A percentile compares a stretch with the other conserved stretches of the same genome.
phyloP scores from a whole-genome alignment of 2,888 invertebrate species.

The Halictus quadricinctus region DNA sequence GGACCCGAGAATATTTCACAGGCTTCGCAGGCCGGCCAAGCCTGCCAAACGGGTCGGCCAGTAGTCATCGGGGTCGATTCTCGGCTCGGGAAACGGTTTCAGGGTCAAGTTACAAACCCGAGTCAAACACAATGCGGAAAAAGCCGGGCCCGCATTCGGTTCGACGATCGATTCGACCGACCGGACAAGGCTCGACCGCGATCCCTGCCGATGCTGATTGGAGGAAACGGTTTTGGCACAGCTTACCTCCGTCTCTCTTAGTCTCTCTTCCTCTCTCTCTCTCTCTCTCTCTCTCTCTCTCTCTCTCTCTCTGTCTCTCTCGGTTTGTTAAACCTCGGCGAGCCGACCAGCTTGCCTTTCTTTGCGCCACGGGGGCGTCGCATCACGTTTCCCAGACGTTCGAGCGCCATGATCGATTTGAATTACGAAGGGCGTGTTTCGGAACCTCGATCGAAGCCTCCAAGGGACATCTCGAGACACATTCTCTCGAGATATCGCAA shows the following conservation, averaged over 20 bases:
- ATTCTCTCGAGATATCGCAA: not conserved
- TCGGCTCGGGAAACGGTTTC: slow-evolving; percentile 38
- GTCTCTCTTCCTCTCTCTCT: not conserved
- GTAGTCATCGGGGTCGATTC: slow-evolving; percentile 56
- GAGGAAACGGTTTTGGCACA: slow-evolving; percentile 10
- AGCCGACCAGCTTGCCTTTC: not conserved
- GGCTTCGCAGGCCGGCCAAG: not conserved
- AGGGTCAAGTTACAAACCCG: slow-evolving; percentile 39
- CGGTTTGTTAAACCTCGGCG: not conserved
- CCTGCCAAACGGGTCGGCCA: slow-evolving; percentile 53
- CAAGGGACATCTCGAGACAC: not conserved
- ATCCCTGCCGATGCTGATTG: slow-evolving; percentile 4
- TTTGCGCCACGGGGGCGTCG: slow-evolving; percentile 15
- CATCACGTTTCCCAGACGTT: not conserved
- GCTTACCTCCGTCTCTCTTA: not conserved
- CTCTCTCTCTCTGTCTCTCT: not conserved
- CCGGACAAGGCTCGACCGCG: not conserved
- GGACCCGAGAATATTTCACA: slow-evolving; percentile 55
- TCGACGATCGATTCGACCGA: slow-evolving; percentile 2
- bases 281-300: not conserved
- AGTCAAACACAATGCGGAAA: slow-evolving; percentile 38
- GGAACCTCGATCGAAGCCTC: not conserved
- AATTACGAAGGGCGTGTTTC: not conserved
- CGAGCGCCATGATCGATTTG: slow-evolving; percentile 1
- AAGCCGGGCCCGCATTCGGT: slow-evolving; percentile 1